A percentile compares a stretch with the other conserved stretches of the same genome.
These are phyloP conservation scores for Saccostrea cuccullata DNA, from an alignment of 1,140 invertebrate species.

Conservation along the genomic window DNA sequence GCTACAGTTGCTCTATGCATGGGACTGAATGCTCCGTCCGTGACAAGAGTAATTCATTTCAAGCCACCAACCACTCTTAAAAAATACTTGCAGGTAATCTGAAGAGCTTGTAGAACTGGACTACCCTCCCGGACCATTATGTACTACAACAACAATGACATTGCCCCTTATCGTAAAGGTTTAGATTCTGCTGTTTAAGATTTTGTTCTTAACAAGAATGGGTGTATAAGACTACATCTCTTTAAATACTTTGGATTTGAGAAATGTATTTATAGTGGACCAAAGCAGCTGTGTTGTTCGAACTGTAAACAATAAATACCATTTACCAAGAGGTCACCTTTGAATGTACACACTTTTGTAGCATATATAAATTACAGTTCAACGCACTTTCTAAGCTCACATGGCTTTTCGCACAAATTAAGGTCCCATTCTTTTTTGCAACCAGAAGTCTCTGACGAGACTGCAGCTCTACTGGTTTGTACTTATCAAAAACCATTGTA, in stretches of 20 bases:
- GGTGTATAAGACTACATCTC: too few relatives aligned
- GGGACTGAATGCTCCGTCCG: slow-evolving; percentile 55
- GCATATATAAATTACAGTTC: too few relatives aligned
- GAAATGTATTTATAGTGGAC: neutral
- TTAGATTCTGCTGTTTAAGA: slow-evolving; percentile 11
- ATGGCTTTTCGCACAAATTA: too few relatives aligned
- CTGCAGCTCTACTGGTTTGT: too few relatives aligned
- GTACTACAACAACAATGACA: slow-evolving; percentile 60
- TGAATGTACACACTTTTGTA: too few relatives aligned
- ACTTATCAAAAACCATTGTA: too few relatives aligned
- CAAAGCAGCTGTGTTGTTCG: neutral
- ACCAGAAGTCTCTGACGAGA: too few relatives aligned
- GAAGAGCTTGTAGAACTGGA: slow-evolving; percentile 52
- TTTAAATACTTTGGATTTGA: neutral
- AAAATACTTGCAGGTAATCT: slow-evolving; percentile 59
- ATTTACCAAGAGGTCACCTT: too few relatives aligned
- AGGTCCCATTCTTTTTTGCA: too few relatives aligned
- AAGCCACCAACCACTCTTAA: slow-evolving; percentile 59
- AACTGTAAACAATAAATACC: neutral
- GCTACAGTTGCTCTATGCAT: slow-evolving; percentile 58
- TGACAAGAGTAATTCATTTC: slow-evolving; percentile 55
- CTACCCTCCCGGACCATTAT: slow-evolving; percentile 47
- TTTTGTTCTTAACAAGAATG: neutral
- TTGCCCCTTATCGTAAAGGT: slow-evolving; percentile 39
- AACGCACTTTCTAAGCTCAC: too few relatives aligned